Evolutionary conservation across 1,140 invertebrate genomes (phyloP), one percentile per base, ranked within the genome.

Genomic region (Brachystomella parvula): DNA sequence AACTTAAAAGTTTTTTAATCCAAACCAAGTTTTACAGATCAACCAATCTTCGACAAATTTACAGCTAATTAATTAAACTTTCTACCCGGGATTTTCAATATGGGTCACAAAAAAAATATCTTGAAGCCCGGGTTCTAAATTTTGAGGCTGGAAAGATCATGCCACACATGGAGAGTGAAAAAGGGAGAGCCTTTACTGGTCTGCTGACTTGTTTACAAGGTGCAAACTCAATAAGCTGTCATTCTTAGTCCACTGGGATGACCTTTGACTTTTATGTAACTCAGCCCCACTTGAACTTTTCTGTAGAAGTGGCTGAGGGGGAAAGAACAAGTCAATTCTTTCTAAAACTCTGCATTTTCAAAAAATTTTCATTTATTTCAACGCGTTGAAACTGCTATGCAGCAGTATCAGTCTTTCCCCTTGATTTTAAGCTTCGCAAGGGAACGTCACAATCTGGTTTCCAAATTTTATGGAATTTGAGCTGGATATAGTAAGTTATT

Each of bases 171-270:
- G 12, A 53, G 49, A 6, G 24, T 19, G 12, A 9, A 53, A 53
- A n/a, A n/a, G 24, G 9, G 6, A 53, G 49, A 24, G 49, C 6
- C 21, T 19, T 19, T 19, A 26, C 24, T 15, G 12, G 49, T 53
- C 12, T 24, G 49, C 24, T 53, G 49, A 53, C 49, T 53, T 53
- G 24, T 53, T 53, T 53, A 53, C 49, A 53, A 53, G 49, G 49
- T 53, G 49, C 12, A 53, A 53, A 53, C 49, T 53, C 49, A 53
- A 53, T 53, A 24, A 24, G 15, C 49, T 53, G 49, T 53, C 49
- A 53, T 24, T 24, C 24, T 26, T 9, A 24, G 24, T 19, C 24
- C 24, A 53, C 6, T 15, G 6, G 12, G 12, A 24, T 53, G 49
- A 53, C 49, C 49, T 24, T 53, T 53, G 15, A 9, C 19, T 19